phyloP scores from a whole-genome alignment of 2,797 vertebrate species.

The Distichodus sexfasciatus region DNA sequence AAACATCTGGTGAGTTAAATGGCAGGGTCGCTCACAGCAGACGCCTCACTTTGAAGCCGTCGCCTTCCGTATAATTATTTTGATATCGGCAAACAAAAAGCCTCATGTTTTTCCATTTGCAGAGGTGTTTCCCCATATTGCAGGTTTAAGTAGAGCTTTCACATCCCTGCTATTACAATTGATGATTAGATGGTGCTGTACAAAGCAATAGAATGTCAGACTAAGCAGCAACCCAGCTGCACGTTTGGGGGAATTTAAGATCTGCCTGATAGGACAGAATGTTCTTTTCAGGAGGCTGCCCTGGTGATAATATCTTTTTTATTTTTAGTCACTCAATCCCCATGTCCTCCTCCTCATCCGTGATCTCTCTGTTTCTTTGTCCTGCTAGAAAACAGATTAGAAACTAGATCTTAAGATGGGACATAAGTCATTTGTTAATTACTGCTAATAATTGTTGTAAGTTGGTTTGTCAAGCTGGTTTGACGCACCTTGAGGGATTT shows the following conservation, averaged over 20 bases:
- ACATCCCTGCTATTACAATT: constrained; percentile 29
- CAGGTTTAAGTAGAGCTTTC: constrained; percentile 29
- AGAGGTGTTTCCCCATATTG: constrained; percentile 25
- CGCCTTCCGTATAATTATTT: constrained; percentile 62
- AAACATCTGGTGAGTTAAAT: constrained; percentile 67
- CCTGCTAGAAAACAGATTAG: no score
- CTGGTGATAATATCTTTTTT: background rate
- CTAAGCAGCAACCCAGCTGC: constrained; percentile 11
- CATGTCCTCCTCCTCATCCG: background rate
- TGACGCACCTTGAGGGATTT: no score
- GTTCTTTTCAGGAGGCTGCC: constrained; percentile 10
- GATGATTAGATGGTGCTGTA: constrained; percentile 33
- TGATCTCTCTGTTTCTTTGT: no score
- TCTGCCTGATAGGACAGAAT: constrained; percentile 3
- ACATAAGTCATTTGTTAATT: no score
- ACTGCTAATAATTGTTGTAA: no score
- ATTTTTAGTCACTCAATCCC: no score
- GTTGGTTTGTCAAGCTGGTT: no score
- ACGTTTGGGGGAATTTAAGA: background rate
- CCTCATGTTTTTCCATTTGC: constrained; percentile 54
- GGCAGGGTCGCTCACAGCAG: constrained; percentile 38
- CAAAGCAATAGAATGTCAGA: background rate
- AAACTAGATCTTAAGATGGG: no score
- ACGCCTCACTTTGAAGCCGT: constrained; percentile 56
- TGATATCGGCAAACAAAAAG: constrained; percentile 58